Base-by-base conservation (phyloP, 2,888 invertebrate species). In the Dynastes tityus region DNA sequence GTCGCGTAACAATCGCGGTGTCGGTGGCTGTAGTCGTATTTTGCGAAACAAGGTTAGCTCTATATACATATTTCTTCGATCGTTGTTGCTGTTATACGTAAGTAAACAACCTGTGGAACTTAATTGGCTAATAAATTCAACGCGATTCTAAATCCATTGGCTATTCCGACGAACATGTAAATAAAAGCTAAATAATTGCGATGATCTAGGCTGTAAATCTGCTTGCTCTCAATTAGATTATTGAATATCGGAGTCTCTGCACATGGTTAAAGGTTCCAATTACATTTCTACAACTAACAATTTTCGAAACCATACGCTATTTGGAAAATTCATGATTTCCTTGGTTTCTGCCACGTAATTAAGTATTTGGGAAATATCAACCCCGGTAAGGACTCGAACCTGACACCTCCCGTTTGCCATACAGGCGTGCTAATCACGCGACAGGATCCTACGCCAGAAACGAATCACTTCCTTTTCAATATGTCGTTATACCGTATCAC, bases 71-170 rank as follows among this genome's bases (percentile, higher is more conserved):
- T 37, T 37, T 37, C 32, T 4, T 45, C 11, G 9, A 8, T 45
- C 45, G 45, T 8, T 11, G 45, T 45, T 45, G 45, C 11, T 45
- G 11, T 49, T 49, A 11, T 68, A 45, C 27, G 4, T 53, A 53
- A n/a, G 1, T 53, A 68, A 68, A 37, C 29, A 16, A 68, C 49
- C 68, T 68, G 53, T 2, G 13, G 51, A 13, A 2, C 27, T 22
- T 68, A 68, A 68, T 68, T 68, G 68, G 68, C 68, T 68, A 68
- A 68, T 68, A 68, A 68, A 68, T 68, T 68, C 49, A 49, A 68
- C 49, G 68, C 13, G 49, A 68, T 49, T 68, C 49, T 49, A 68
- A 68, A 49, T 49, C 49, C 22, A 27, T 49, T 27, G 40, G 16
- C 68, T 68, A 49, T 49, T 49, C 68, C 49, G 68, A 13, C 49